phyloP scores from a whole-genome alignment of 2,888 invertebrate genomes.

The Adelognathus sp. region DNA sequence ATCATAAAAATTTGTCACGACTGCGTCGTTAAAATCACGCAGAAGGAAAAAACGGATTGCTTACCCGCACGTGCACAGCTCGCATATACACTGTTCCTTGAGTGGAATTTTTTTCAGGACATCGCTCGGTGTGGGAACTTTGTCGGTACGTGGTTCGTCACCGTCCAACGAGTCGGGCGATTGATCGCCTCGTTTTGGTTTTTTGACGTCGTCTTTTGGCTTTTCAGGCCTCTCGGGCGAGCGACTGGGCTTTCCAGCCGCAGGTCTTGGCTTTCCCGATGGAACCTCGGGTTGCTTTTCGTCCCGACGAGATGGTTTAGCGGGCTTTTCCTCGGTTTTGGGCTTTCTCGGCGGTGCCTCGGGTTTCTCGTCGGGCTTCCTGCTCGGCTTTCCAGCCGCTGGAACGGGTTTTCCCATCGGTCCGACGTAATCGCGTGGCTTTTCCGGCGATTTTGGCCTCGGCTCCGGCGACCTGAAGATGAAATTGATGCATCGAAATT shows the following conservation, averaged over 20 bases:
- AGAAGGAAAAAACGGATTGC: conserved; percentile 70
- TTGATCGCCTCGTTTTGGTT: conserved; percentile 72
- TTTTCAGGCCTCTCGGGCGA: conserved; percentile 74
- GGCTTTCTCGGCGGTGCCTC: conserved; percentile 32
- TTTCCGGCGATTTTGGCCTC: conserved; percentile 70
- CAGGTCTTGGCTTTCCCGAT: conserved; percentile 56
- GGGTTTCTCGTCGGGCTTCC: conserved; percentile 53
- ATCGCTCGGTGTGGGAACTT: conserved; percentile 77
- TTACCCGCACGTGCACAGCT: conserved; percentile 96
- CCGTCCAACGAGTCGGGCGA: conserved; percentile 71
- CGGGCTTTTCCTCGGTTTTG: conserved; percentile 47
- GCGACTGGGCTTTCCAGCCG: conserved; percentile 70
- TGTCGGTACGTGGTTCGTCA: conserved; percentile 68
- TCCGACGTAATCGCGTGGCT: conserved; percentile 66
- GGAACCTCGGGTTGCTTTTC: conserved; percentile 61
- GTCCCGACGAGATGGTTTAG: conserved; percentile 47
- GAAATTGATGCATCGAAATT: neutral
- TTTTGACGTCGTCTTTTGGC: conserved; percentile 65
- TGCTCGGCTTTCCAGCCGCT: conserved; percentile 72
- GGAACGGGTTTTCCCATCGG: conserved; percentile 64
- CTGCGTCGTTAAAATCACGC: neutral
- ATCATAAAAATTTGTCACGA: conserved; percentile 35
- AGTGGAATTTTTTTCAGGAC: conserved; percentile 80
- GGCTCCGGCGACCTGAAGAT: conserved; percentile 60
- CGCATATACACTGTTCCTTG: conserved; percentile 94